Evolutionary conservation across 2,797 vertebrate genomes (phyloP).

Genomic region (Pteropus rufus): DNA sequence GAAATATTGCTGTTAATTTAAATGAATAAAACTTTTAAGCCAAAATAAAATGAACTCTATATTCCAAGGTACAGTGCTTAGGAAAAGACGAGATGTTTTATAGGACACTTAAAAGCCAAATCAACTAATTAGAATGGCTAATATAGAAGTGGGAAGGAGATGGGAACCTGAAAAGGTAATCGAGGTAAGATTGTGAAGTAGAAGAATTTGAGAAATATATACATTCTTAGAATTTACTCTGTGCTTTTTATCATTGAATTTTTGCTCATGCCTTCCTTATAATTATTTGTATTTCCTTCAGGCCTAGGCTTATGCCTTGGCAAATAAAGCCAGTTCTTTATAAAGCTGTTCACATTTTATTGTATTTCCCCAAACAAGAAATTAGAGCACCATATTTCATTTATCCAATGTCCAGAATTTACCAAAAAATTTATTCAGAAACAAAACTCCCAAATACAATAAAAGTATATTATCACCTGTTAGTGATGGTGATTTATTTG

Average conservation of each 20-base stretch:
- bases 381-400: background rate
- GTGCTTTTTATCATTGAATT: background rate
- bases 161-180: background rate
- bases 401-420: background rate
- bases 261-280: background rate
- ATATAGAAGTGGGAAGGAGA: background rate
- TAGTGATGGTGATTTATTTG: slow-evolving; percentile 55
- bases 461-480: slow-evolving; percentile 50
- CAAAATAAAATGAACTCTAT: background rate
- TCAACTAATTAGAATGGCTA: background rate
- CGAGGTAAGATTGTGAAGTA: background rate
- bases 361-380: background rate
- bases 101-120: background rate
- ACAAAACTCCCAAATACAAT: background rate
- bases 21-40: background rate
- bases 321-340: background rate
- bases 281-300: background rate
- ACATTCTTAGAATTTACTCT: background rate
- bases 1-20: background rate
- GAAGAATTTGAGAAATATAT: background rate
- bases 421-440: background rate
- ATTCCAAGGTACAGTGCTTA: background rate
- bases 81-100: background rate
- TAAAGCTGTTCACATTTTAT: background rate
- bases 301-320: background rate